Conservation (phyloP, 2,113 vertebrate species). For the Cygnus atratus region DNA sequence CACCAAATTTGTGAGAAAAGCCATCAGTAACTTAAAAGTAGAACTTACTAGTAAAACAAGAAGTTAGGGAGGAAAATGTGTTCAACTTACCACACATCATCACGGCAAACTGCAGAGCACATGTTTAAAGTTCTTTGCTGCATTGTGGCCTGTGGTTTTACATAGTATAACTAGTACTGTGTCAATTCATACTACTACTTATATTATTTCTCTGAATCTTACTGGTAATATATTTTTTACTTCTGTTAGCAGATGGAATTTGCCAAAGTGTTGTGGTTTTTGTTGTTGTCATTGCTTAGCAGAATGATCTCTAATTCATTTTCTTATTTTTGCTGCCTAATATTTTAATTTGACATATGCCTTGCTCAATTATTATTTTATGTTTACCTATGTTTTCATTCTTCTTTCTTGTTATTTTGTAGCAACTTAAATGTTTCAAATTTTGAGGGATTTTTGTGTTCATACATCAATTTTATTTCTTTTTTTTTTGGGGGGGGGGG, state of each 20-base stretch:
- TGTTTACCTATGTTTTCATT: not conserved
- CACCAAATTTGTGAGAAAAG: not conserved
- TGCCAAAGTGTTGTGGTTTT: not conserved
- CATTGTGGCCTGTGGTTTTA: not conserved
- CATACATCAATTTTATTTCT: not conserved
- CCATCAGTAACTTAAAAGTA: not conserved
- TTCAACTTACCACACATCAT: not conserved
- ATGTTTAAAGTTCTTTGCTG: slow-evolving; percentile 1
- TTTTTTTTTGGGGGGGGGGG: not conserved
- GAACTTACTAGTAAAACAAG: not conserved
- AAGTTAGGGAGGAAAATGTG: not conserved
- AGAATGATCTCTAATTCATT: not conserved
- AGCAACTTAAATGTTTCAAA: not conserved
- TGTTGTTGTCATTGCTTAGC: not conserved
- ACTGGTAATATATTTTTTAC: not conserved
- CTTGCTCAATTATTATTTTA: not conserved
- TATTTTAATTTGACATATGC: not conserved
- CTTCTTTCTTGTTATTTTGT: not conserved
- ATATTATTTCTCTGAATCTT: not conserved
- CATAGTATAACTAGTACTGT: not conserved
- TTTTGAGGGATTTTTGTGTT: not conserved
- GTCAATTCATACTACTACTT: not conserved
- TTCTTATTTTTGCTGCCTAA: not conserved
- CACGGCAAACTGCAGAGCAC: not conserved
- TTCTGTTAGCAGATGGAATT: not conserved